Percentiles rank a stretch among this genome's conserved stretches.
Conservation (phyloP, 2,888 invertebrate species). For the Coelopa pilipes region DNA sequence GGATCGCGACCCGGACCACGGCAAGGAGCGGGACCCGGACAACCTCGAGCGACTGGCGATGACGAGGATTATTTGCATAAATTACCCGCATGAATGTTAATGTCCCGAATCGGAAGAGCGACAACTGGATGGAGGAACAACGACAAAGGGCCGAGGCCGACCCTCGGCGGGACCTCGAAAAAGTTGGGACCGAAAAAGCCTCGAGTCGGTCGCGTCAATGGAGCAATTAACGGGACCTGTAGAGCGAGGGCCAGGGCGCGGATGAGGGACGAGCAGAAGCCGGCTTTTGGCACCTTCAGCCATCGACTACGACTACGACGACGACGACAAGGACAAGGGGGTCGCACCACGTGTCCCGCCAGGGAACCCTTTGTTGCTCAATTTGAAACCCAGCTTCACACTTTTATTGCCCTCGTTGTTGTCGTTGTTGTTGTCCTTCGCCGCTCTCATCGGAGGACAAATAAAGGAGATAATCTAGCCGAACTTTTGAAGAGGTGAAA, state of each 20-base stretch:
- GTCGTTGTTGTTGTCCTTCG: no score
- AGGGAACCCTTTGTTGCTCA: slow-evolving; percentile 18
- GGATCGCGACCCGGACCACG: background rate
- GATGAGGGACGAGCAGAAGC: slow-evolving; percentile 6
- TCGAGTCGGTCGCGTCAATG: slow-evolving; percentile 16
- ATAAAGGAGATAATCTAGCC: slow-evolving; percentile 16
- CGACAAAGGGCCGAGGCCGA: background rate
- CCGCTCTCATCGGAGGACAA: slow-evolving; percentile 7
- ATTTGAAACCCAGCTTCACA: slow-evolving; percentile 2
- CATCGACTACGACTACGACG: slow-evolving; percentile 38
- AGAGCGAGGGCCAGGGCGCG: background rate
- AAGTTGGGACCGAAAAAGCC: background rate
- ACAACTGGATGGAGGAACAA: slow-evolving; percentile 25
- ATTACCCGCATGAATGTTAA: slow-evolving; percentile 58
- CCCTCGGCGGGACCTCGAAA: slow-evolving; percentile 21
- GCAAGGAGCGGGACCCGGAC: background rate
- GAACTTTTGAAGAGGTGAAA: slow-evolving; percentile 37
- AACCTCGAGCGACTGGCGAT: background rate
- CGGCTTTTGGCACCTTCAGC: slow-evolving; percentile 37
- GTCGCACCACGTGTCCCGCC: slow-evolving; percentile 20
- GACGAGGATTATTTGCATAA: slow-evolving; percentile 57
- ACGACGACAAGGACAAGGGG: slow-evolving; percentile 45
- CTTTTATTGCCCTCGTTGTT: background rate
- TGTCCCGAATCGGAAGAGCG: slow-evolving; percentile 41
- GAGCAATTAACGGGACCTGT: slow-evolving; percentile 38